Conservation (phyloP, 2,797 vertebrate species). For the Linurgus olivaceus region DNA sequence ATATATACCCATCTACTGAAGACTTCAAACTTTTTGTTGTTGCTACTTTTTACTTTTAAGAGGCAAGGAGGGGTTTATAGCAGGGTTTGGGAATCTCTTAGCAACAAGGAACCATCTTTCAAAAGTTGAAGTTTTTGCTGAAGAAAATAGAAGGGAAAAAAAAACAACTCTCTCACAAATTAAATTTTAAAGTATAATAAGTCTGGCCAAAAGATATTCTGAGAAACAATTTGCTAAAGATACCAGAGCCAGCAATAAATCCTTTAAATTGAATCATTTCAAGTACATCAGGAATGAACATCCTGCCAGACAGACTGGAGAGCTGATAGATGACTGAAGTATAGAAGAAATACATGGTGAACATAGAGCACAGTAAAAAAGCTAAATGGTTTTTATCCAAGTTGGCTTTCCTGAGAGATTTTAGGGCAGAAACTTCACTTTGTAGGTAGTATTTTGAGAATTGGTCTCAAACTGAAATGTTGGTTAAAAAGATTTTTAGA, state of each 20-base stretch:
- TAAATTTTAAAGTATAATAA: conserved; percentile 59
- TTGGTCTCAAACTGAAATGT: not conserved
- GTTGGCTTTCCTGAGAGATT: not conserved
- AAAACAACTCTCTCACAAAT: not conserved
- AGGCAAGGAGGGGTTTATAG: not conserved
- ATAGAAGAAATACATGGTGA: not conserved
- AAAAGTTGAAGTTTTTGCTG: not conserved
- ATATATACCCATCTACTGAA: not conserved
- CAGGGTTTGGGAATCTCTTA: not conserved
- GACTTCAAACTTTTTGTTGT: not conserved
- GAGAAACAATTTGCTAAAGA: conserved; percentile 47
- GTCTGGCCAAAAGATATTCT: conserved; percentile 22
- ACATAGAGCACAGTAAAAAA: not conserved
- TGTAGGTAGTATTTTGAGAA: not conserved
- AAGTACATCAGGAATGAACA: not conserved
- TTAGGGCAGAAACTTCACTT: not conserved
- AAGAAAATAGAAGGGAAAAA: not conserved
- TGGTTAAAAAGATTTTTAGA: not conserved
- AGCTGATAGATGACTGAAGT: not conserved
- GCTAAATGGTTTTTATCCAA: not conserved
- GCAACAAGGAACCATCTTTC: not conserved
- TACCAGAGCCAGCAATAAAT: not conserved
- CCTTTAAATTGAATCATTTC: conserved; percentile 24
- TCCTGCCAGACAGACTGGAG: conserved; percentile 20
- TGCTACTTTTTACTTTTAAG: not conserved